Base-by-base conservation (phyloP, 2,888 invertebrate genomes). In the Ectropis crepuscularia region DNA sequence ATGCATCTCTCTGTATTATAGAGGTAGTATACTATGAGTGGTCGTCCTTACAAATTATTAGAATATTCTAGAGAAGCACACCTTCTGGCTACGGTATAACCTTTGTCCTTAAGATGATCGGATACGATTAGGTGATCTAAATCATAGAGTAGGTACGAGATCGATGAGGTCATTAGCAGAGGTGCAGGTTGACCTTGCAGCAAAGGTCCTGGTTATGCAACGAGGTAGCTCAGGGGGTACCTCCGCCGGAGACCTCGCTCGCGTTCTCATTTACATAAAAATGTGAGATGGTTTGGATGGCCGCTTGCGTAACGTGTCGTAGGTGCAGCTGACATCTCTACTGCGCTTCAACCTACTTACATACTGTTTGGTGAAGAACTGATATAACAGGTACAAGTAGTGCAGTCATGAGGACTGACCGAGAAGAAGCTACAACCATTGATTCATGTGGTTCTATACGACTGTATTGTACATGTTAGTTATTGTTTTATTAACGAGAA, bases 191-290 rank as follows among this genome's bases (percentile, higher is more conserved):
- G 59, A 63, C 71, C 72, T 70, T 65, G 70, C 49, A 5, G 47
- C 38, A 65, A 65, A 57, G 55, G 65, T 57, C 61, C 48, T 36
- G 43, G 60, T 71, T 70, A 70, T 58, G 68, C 69, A 71, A 72
- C 49, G n/a, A 47, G 61, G 49, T 54, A 53, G 43, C 60, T 50
- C 57, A 58, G 54, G 57, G 60, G 64, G 57, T 61, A 57, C 59
- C 60, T 67, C 58, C 54, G 68, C 61, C 66, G 68, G 66, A 28
- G 16, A 28, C 70, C 67, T 66, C 66, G 67, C 66, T 59, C 57
- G 16, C 16, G 16, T 28, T 28, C 53, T 53, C 47, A 71, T 74
- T 75, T 65, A 69, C 69, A 73, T 71, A 71, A 59, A 71, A 64
- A 49, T 68, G 57, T 71, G 36, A 60, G 69, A 69, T 67, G 64